A percentile compares a stretch with the other conserved stretches of the same genome.
Evolutionary conservation across 2,888 invertebrate genomes (phyloP).

Genomic region (Uropetala carovei): DNA sequence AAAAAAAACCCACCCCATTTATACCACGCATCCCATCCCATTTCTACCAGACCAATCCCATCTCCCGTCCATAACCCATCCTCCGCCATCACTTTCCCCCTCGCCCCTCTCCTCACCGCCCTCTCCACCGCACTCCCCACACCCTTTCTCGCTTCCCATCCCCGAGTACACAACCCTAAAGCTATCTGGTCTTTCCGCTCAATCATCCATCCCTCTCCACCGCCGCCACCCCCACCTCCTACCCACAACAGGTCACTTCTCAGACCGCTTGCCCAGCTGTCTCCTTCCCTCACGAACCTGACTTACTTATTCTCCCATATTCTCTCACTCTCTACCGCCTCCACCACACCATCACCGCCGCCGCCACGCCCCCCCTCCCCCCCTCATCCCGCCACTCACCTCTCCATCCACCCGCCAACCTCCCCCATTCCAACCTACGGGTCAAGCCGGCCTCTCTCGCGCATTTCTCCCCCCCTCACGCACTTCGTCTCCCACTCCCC

Average conservation of each 20-base stretch:
- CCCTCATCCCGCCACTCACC: not conserved
- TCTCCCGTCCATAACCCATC: not conserved
- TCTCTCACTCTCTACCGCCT: not conserved
- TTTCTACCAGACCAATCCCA: not conserved
- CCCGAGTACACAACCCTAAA: not conserved
- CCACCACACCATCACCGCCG: not conserved
- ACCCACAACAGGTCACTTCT: conserved; percentile 39
- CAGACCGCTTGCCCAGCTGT: conserved; percentile 28
- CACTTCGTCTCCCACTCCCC: not conserved
- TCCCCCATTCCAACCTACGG: not conserved
- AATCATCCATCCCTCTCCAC: conserved; percentile 15
- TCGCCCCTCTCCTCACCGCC: not conserved
- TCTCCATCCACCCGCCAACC: not conserved
- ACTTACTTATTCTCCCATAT: conserved; percentile 51
- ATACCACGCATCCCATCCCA: not conserved
- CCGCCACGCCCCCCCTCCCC: not conserved
- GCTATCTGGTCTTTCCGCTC: conserved; percentile 21
- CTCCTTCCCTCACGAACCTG: conserved; percentile 40
- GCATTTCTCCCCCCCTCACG: not conserved
- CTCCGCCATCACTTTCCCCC: not conserved
- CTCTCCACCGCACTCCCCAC: not conserved
- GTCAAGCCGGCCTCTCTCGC: not conserved
- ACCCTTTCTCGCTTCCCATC: not conserved
- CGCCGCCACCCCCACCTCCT: not conserved
- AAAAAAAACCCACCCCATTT: not conserved